Evolutionary conservation across 1,140 invertebrate genomes (phyloP), one percentile per base, ranked within the genome.

Genomic region (Monochamus saltuarius): DNA sequence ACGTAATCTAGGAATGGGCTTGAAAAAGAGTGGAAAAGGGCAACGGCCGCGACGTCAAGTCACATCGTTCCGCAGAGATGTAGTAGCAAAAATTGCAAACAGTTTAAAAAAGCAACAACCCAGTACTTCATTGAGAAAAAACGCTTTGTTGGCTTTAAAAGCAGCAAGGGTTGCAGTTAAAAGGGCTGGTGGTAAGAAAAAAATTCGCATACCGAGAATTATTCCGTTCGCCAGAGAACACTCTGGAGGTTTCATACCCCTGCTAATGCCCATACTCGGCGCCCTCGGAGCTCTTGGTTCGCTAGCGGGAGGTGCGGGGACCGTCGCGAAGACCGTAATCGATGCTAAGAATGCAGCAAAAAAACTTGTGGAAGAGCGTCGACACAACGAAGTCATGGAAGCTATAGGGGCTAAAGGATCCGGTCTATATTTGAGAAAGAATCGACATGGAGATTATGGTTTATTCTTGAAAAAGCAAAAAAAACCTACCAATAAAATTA

Each of bases 1-100:
- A 71, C 7, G 42, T 19, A 75, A 72, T 62, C 35, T 76, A 2
- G 73, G 70, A 0, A 67, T 68, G 49, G 66, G 64, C 42, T 55
- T 68, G 43, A 65, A 51, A 16, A 66, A 42, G 16, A 42, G 16
- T 3, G n/a, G 40, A 42, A n/a, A n/a, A n/a, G n/a, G n/a, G n/a
- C n/a, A n/a, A n/a, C n/a, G 7, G 58, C 14, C 53, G 56, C 45
- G 42, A 47, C 60, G 40, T 13, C 40, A 50, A 38, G 52, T 37
- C 49, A 8, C 35, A 37, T 13, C 39, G 8, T 14, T 36, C 29
- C 61, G 62, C 52, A 50, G 65, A 47, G 42, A 1, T 7, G 7
- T 42, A 3, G 16, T 13, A 2, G 2, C 16, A 42, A 17, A 13
- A 13, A 42, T 17, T 4, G 16, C n/a, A 42, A 17, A 17, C 40